These are phyloP conservation scores for Trachelus troglodyta DNA, from an alignment of 2,888 invertebrate genomes.

Conservation along the genomic window DNA sequence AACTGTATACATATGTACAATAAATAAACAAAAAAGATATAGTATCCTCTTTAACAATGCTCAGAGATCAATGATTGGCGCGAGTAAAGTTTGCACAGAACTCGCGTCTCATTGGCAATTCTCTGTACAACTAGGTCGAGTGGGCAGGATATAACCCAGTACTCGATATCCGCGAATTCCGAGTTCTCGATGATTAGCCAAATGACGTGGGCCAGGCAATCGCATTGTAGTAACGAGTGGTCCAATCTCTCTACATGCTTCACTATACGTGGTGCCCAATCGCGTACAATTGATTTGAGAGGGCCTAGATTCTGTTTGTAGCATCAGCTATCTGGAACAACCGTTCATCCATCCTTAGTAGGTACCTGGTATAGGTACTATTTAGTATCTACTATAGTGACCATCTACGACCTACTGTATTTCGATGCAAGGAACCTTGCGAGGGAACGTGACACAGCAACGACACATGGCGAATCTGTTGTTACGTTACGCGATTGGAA, in stretches of 20 bases:
- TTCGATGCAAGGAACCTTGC: neutral
- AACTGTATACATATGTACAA: neutral
- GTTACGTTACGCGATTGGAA: constrained; percentile 43
- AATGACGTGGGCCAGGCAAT: constrained; percentile 31
- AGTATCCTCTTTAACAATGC: neutral
- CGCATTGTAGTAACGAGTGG: constrained; percentile 33
- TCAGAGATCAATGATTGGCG: neutral
- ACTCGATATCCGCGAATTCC: neutral
- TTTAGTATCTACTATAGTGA: neutral
- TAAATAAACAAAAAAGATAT: neutral
- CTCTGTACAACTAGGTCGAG: constrained; percentile 38
- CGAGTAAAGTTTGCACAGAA: constrained; percentile 39
- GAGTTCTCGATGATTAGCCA: constrained; percentile 33
- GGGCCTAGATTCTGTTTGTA: constrained; percentile 38
- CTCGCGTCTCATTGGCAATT: constrained; percentile 28
- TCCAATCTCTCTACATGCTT: constrained; percentile 9
- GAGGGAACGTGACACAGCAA: neutral
- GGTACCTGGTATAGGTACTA: neutral
- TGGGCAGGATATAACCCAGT: constrained; percentile 30
- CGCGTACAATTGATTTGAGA: constrained; percentile 33
- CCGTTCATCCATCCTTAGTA: neutral
- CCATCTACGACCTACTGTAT: neutral
- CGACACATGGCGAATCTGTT: constrained; percentile 35
- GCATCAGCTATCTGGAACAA: constrained; percentile 5
- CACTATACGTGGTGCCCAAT: constrained; percentile 12